Base-by-base conservation (phyloP, 2,113 vertebrate genomes). In the Paramormyrops kingsleyae region DNA sequence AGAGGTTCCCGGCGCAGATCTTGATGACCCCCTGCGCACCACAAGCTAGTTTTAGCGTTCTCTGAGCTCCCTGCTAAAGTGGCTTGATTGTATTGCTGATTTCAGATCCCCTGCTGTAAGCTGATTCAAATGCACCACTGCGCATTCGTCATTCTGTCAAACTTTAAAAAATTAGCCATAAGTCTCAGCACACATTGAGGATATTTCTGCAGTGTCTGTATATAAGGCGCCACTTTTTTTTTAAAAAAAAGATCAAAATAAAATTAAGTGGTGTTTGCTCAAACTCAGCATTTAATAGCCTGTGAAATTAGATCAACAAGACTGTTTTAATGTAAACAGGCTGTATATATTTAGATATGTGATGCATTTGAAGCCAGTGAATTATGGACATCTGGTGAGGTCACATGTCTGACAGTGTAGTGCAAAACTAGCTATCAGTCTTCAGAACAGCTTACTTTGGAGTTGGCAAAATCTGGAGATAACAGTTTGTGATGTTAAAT, bases 71-170 rank as follows among this genome's bases (percentile, higher is more conserved):
- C 44, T 13, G 42, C 39, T 5, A 19, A 84, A 84, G 42, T 44
- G 42, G 44, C 83, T 84, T 84, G 39, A 84, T 47, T 47, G 83
- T 42, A 47, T 84, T 84, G 83, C 83, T 47, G 83, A 84, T 84
- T 84, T 84, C 44, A n/a, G 83, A 84, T 44, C 21, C 31, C 74
- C 42, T 84, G 83, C 83, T 84, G 83, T 47, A 47, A 47, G 42
- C 83, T 84, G 42, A 84, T 80, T 80, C 74, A 80, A 42, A 80
- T 42, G 74, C 44, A 4, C 42, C 42, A 47, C 83, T 47, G 83
- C 44, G 8, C 35, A 80, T 80, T 80, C 5, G 74, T 84, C 44
- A 47, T 84, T 83, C 77, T 84, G 83, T 84, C 83, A 80, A 39
- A 19, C 12, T 84, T n/a, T 3, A 24, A 84, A 44, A 84, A 84